Conservation (phyloP, 2,888 invertebrate genomes). For the Lochmaea capreae region DNA sequence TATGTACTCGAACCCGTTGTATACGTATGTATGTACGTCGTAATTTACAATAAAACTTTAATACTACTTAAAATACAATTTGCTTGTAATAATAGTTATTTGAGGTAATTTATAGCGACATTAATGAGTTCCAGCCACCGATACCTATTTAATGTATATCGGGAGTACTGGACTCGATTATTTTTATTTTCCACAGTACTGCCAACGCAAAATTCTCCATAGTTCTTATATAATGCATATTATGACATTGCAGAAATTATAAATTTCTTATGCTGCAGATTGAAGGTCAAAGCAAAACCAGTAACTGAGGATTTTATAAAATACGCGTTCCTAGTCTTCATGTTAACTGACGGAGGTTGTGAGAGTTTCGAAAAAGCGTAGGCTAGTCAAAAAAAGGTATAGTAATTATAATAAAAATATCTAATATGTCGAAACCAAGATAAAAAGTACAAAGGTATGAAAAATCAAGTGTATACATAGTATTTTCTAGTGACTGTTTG, state of each 20-base stretch:
- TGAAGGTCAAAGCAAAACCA: neutral
- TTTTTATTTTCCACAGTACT: constrained; percentile 23
- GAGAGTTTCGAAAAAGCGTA: neutral
- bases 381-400: neutral
- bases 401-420: neutral
- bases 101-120: constrained; percentile 54
- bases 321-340: neutral
- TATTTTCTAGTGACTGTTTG: too few species aligned
- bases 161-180: constrained; percentile 47
- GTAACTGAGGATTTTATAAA: neutral
- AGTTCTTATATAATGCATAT: neutral
- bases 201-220: constrained; percentile 11
- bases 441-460: too few species aligned
- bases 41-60: constrained; percentile 21
- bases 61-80: constrained; percentile 52
- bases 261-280: neutral
- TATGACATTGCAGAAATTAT: constrained; percentile 9
- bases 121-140: constrained; percentile 55
- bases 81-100: constrained; percentile 55
- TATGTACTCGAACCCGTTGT: neutral
- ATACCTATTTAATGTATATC: constrained; percentile 47
- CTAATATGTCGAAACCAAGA: too few species aligned
- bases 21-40: neutral
- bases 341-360: neutral
- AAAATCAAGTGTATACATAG: too few species aligned